These are phyloP conservation scores for Tribolium madens DNA, from an alignment of 1,140 invertebrate genomes.

Conservation along the genomic window DNA sequence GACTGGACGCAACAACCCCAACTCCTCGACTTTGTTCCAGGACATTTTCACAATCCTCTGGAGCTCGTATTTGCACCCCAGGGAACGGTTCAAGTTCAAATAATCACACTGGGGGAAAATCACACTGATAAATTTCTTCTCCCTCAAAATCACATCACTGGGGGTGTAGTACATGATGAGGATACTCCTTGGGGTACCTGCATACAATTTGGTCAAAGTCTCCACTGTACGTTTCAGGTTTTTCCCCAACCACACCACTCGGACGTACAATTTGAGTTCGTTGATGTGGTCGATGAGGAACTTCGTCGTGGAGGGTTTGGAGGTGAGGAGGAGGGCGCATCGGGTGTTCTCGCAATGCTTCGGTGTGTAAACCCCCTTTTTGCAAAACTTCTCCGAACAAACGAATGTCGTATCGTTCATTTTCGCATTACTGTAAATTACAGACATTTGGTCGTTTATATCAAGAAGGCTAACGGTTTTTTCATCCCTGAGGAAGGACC, in stretches of 20 bases:
- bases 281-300: slow-evolving; percentile 71
- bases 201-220: slow-evolving; percentile 64
- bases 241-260: slow-evolving; percentile 75
- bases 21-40: slow-evolving; percentile 70
- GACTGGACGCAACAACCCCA: slow-evolving; percentile 71
- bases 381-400: slow-evolving; percentile 68
- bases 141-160: slow-evolving; percentile 72
- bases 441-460: slow-evolving; percentile 55
- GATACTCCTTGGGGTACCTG: slow-evolving; percentile 65
- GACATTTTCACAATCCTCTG: slow-evolving; percentile 76
- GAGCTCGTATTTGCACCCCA: slow-evolving; percentile 74
- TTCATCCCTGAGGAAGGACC: slow-evolving; percentile 67
- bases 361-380: slow-evolving; percentile 72
- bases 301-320: slow-evolving; percentile 67
- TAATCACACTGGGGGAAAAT: slow-evolving; percentile 71
- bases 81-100: slow-evolving; percentile 49
- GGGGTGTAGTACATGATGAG: slow-evolving; percentile 79
- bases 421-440: background rate
- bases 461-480: slow-evolving; percentile 67
- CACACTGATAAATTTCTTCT: slow-evolving; percentile 67
- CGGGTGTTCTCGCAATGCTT: slow-evolving; percentile 66
- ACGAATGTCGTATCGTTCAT: slow-evolving; percentile 64
- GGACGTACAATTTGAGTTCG: slow-evolving; percentile 69
- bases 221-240: slow-evolving; percentile 68
- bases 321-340: slow-evolving; percentile 73